Base-by-base conservation (phyloP, 2,888 invertebrate species). In the Drosophila eohydei region DNA sequence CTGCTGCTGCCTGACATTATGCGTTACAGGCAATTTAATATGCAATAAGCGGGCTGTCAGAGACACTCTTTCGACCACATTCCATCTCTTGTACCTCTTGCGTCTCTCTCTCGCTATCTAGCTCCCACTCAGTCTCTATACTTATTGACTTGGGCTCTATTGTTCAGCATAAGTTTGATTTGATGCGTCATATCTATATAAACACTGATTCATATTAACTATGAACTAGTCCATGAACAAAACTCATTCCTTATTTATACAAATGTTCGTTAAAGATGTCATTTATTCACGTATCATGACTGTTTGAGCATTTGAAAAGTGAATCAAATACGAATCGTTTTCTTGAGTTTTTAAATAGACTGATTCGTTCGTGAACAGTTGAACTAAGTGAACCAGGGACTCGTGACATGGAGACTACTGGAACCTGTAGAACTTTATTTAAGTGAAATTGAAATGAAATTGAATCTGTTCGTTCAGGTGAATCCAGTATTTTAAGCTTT, bases 41-140 rank as follows among this genome's bases (percentile, higher is more conserved):
- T 87, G 74, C 88, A 87, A 87, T 89, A 84, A 87, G 80, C 75
- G 80, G 77, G 69, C 89, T 85, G 89, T 89, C 84, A 87, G 46
- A 36, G 61, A 61, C 87, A 87, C 78, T 48, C 60, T 46, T 43
- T 9, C 30, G 28, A 41, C 55, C 41, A 11, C 32, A 40, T n/a
- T n/a, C 50, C 8, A 34, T 43, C n/a, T 7, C 30, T 30, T 9
- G 30, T n/a, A 11, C 30, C 5, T 0, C 3, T 7, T 14, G 1
- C 7, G 12, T n/a, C 3, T 16, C 21, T 51, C 7, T 11, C 28
- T 16, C 7, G 1, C 16, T n/a, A 38, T n/a, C 16, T 12, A 21
- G 21, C 21, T 21, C 21, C 4, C n/a, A 14, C 8, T 51, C 4
- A 21, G 5, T 14, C 21, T 21, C 26, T 14, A 8, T 5, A 11